Percentiles rank a stretch among this genome's conserved stretches.
Conservation (phyloP, 2,797 vertebrate species). For the Gallinago stenura region DNA sequence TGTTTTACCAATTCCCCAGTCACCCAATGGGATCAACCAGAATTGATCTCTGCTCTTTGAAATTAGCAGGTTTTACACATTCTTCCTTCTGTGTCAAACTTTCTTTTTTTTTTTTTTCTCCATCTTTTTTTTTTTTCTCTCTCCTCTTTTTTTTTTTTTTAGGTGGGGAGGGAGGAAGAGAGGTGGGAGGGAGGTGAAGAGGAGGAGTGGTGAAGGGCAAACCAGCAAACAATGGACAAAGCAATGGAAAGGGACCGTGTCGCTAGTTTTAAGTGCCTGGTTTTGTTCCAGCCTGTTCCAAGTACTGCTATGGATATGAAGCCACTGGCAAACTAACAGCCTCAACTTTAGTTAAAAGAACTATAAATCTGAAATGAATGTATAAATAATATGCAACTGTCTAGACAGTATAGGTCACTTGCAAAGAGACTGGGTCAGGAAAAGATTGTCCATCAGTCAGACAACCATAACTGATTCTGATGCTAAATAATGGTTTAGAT, state of each 20-base stretch:
- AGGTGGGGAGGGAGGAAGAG: not conserved
- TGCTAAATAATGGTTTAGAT: conserved; percentile 97
- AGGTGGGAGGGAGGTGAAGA: not conserved
- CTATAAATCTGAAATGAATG: conserved; percentile 83
- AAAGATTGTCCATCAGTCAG: conserved; percentile 99
- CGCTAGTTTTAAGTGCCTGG: not conserved
- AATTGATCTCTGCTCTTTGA: conserved; percentile 72
- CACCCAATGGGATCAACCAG: conserved; percentile 64
- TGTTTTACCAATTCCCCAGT: conserved; percentile 41
- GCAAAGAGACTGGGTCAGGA: conserved; percentile 92
- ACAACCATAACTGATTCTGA: conserved; percentile 99
- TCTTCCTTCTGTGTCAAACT: not conserved
- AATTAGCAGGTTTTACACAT: conserved; percentile 59
- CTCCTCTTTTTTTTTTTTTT: not conserved
- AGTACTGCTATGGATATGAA: conserved; percentile 48
- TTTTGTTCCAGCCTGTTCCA: conserved; percentile 17
- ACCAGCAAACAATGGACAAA: not conserved
- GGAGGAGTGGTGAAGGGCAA: not conserved
- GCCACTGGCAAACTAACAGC: conserved; percentile 63
- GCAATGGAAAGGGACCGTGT: not conserved
- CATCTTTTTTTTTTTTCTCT: rapidly evolving
- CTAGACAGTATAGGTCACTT: conserved; percentile 98
- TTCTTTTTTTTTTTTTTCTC: rapidly evolving
- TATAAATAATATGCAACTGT: conserved; percentile 95
- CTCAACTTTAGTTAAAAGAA: conserved; percentile 74